Percentiles rank a stretch among this genome's conserved stretches.
phyloP scores from a whole-genome alignment of 2,113 vertebrate genomes.

The Nematolebias whitei region DNA sequence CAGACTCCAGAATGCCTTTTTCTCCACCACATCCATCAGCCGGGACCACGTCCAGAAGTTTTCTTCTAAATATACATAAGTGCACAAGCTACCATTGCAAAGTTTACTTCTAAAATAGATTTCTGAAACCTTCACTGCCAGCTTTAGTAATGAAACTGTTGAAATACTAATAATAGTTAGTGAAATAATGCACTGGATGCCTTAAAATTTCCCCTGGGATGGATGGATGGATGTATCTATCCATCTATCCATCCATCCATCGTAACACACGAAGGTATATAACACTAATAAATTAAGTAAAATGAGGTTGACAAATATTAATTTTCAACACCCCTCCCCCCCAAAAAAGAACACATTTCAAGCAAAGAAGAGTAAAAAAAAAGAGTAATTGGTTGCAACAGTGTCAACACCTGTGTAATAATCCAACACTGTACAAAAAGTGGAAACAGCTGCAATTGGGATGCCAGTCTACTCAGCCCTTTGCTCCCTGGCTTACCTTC shows the following conservation, averaged over 20 bases:
- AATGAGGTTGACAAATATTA: too few relatives aligned
- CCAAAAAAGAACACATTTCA: conserved; percentile 17
- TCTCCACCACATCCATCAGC: conserved; percentile 43
- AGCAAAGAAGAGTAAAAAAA: conserved; percentile 24
- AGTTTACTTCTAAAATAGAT: background rate
- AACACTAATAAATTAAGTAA: conserved; percentile 13
- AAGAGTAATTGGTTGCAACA: conserved; percentile 53
- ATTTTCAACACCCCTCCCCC: too few relatives aligned
- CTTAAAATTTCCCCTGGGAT: too few relatives aligned
- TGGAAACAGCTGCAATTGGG: conserved; percentile 52
- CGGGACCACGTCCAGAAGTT: conserved; percentile 11
- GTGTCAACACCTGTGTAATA: conserved; percentile 47
- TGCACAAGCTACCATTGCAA: conserved; percentile 3
- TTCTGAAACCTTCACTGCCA: conserved; percentile 9
- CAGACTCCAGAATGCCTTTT: conserved; percentile 26
- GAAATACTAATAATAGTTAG: background rate
- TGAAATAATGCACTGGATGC: background rate
- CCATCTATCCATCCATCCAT: too few relatives aligned
- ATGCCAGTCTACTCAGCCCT: conserved; percentile 43
- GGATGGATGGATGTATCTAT: too few relatives aligned
- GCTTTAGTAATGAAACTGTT: conserved; percentile 8
- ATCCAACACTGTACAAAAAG: conserved; percentile 30
- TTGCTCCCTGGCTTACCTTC: conserved; percentile 8
- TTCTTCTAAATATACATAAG: conserved; percentile 24
- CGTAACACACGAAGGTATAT: too few relatives aligned